These are phyloP conservation scores for Lagopus muta DNA, from an alignment of 2,113 vertebrate species.

Conservation along the genomic window DNA sequence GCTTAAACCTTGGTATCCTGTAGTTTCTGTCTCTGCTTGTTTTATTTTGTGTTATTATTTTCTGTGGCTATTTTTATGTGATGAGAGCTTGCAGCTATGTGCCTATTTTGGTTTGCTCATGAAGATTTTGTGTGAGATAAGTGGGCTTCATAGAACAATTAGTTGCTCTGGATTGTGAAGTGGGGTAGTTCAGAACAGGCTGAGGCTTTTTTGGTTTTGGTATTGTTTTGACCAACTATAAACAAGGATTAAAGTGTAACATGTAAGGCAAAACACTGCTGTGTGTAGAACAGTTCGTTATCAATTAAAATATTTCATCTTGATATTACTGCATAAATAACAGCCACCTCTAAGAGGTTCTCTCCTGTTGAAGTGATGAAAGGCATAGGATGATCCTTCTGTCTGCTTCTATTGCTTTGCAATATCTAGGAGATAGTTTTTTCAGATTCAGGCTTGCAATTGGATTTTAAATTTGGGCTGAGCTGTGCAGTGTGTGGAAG, in stretches of 20 bases:
- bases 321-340: neutral
- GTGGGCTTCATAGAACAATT: neutral
- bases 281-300: neutral
- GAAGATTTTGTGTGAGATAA: neutral
- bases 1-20: neutral
- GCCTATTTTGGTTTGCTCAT: neutral
- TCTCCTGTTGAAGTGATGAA: neutral
- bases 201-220: neutral
- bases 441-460: neutral
- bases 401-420: neutral
- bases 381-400: neutral
- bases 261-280: neutral
- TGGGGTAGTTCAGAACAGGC: neutral
- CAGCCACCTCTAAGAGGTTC: neutral
- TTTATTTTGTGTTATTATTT: neutral
- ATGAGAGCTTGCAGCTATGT: neutral
- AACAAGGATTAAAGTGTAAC: neutral
- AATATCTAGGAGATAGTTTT: rapidly evolving
- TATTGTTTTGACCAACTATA: neutral
- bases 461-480: neutral
- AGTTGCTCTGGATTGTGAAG: neutral
- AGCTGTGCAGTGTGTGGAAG: neutral
- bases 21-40: neutral
- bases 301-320: neutral
- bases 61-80: neutral